A percentile compares a stretch with the other conserved stretches of the same genome.
Evolutionary conservation across 2,113 vertebrate species (phyloP).

Genomic region (Herpetotheres cachinnans): DNA sequence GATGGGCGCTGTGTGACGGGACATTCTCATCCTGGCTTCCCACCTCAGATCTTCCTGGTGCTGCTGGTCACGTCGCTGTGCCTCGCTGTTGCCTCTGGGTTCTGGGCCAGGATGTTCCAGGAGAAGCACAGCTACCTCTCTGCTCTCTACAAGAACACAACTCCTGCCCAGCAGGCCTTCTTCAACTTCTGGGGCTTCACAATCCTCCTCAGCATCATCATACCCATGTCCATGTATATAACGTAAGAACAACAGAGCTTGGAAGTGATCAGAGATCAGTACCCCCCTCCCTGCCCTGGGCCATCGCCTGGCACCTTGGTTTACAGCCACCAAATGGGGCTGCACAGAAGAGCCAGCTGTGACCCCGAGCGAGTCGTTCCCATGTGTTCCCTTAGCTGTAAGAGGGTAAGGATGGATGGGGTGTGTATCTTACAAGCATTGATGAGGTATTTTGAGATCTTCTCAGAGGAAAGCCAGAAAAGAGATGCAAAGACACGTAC

Average conservation of each 20-base stretch:
- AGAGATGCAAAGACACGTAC: background rate
- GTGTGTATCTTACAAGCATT: background rate
- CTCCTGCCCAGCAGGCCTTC: constrained; percentile 76
- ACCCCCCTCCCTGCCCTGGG: background rate
- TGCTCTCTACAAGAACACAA: background rate
- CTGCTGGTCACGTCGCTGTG: background rate
- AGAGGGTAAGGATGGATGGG: background rate
- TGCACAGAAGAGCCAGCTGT: background rate
- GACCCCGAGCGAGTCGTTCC: background rate
- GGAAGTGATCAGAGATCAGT: background rate
- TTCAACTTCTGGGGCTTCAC: constrained; percentile 87
- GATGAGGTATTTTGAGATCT: background rate
- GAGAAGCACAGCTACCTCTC: constrained; percentile 61
- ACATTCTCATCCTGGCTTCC: background rate
- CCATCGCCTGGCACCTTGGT: background rate
- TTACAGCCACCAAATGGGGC: background rate
- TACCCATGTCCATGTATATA: constrained; percentile 92
- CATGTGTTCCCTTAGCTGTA: fast-evolving
- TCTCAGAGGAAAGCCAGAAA: background rate
- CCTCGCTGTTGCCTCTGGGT: constrained; percentile 37
- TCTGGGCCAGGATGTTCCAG: constrained; percentile 32
- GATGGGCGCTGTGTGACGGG: background rate
- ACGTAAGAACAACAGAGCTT: constrained; percentile 69
- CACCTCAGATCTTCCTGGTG: constrained; percentile 66
- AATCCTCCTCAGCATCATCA: constrained; percentile 85